A percentile compares a stretch with the other conserved stretches of the same genome.
phyloP scores from a whole-genome alignment of 2,113 vertebrate species.

The Lanius ludovicianus region DNA sequence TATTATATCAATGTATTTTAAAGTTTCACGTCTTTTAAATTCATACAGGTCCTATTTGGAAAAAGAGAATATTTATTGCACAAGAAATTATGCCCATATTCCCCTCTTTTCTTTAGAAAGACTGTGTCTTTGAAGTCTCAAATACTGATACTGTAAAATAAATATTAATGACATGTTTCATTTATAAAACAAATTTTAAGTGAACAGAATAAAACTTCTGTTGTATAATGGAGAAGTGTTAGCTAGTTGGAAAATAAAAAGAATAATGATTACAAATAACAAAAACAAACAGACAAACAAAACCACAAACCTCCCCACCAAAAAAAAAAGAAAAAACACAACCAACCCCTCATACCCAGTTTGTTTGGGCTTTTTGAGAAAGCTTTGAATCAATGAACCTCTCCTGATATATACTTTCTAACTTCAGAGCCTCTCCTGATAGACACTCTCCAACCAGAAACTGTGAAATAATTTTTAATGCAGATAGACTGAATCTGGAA shows the following conservation, averaged over 20 bases:
- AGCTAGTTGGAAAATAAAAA: not conserved
- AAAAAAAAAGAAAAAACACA: rapidly evolving
- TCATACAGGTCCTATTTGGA: not conserved
- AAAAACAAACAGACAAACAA: not conserved
- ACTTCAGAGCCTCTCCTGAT: not conserved
- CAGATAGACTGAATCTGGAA: not conserved
- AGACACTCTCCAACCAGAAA: not conserved
- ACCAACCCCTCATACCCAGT: not conserved
- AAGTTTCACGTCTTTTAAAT: not conserved
- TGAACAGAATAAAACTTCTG: not conserved
- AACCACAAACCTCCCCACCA: not conserved
- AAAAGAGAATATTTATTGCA: not conserved
- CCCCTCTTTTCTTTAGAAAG: not conserved
- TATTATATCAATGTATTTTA: not conserved
- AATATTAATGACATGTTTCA: not conserved
- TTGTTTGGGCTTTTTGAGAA: not conserved
- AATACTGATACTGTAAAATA: not conserved
- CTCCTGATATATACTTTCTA: not conserved
- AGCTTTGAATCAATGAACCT: not conserved
- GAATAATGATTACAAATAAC: not conserved
- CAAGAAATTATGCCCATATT: not conserved
- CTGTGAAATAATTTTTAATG: not conserved
- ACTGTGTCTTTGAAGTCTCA: not conserved
- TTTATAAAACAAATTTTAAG: not conserved
- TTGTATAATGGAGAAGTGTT: not conserved